phyloP scores from a whole-genome alignment of 1,140 invertebrate species.

The Aphis craccivora region DNA sequence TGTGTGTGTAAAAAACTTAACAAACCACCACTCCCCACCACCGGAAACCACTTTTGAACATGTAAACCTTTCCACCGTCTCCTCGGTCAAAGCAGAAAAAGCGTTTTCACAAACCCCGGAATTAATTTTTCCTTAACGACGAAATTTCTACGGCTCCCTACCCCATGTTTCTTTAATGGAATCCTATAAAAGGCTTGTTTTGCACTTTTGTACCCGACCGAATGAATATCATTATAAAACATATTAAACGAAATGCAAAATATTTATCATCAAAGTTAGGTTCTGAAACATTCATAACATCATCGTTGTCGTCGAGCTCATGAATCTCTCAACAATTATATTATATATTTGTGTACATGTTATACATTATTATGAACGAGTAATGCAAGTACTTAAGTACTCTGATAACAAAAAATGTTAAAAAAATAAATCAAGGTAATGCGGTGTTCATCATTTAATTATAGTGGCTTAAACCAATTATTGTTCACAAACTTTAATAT shows the following conservation, averaged over 20 bases:
- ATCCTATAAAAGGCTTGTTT: constrained; percentile 31
- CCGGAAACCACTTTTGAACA: neutral
- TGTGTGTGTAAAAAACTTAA: constrained; percentile 20
- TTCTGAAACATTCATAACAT: neutral
- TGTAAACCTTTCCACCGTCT: neutral
- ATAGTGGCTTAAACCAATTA: neutral
- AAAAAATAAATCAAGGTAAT: neutral
- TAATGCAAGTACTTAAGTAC: neutral
- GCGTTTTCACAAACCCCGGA: neutral
- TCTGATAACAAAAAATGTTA: neutral
- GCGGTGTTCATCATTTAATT: neutral
- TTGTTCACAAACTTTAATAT: neutral
- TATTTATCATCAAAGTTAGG: constrained; percentile 38
- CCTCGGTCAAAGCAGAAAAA: constrained; percentile 10
- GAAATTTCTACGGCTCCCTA: neutral
- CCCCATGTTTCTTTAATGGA: neutral
- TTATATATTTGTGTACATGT: neutral
- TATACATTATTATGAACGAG: neutral
- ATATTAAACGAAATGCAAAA: constrained; percentile 19
- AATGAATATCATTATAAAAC: constrained; percentile 37
- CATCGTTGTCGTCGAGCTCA: neutral
- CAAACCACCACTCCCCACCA: neutral
- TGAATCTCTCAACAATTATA: neutral
- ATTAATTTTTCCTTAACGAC: constrained; percentile 28
- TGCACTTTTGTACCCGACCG: constrained; percentile 26